phyloP scores from a whole-genome alignment of 1,140 invertebrate species.

The Laodelphax striatellus region DNA sequence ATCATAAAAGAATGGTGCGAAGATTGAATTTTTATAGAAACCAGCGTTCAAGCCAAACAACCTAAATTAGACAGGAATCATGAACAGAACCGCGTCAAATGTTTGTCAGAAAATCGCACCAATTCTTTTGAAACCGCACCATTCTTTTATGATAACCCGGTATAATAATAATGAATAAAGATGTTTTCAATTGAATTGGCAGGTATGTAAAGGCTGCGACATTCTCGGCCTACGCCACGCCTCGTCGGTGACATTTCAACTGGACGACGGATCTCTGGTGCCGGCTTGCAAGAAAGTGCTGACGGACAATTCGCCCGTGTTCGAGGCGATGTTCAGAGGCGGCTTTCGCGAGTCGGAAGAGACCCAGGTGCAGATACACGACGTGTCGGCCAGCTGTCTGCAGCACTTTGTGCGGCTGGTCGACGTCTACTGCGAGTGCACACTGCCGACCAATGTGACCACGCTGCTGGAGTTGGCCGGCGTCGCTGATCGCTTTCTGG shows the following conservation, averaged over 20 bases:
- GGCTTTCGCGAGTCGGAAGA: conserved; percentile 50
- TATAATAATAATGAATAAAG: no score
- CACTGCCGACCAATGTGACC: conserved; percentile 35
- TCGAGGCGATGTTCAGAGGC: conserved; percentile 50
- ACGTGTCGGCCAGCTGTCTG: conserved; percentile 20
- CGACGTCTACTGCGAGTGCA: conserved; percentile 20
- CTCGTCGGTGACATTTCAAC: conserved; percentile 39
- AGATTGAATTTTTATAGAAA: no score
- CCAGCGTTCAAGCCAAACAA: no score
- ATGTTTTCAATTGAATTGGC: no score
- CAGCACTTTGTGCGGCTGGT: conserved; percentile 13
- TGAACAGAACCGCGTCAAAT: no score
- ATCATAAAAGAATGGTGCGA: no score
- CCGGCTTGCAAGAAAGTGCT: conserved; percentile 44
- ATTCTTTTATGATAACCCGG: no score
- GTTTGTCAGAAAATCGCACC: no score
- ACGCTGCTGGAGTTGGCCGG: conserved; percentile 50
- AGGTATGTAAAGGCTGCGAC: conserved; percentile 6
- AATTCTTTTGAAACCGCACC: no score
- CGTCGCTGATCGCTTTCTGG: conserved; percentile 49
- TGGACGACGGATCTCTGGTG: conserved; percentile 49
- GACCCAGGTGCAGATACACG: conserved; percentile 26
- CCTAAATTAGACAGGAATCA: no score
- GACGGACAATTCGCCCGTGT: conserved; percentile 48
- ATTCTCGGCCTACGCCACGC: conserved; percentile 23